phyloP scores from a whole-genome alignment of 2,113 vertebrate species.

The Engraulis encrasicolus region DNA sequence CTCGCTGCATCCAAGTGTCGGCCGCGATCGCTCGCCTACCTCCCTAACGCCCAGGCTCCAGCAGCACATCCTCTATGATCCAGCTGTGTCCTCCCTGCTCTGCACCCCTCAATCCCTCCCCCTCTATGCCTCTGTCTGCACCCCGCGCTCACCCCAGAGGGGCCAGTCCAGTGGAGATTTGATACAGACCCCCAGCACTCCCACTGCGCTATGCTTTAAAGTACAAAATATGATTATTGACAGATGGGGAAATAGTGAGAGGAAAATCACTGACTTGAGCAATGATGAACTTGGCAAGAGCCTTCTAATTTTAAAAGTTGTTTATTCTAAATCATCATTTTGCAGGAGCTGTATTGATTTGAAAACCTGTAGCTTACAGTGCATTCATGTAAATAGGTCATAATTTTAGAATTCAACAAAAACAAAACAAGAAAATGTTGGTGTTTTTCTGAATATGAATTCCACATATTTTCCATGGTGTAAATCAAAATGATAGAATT shows the following conservation, averaged over 20 bases:
- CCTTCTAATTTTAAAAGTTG: conserved; percentile 10
- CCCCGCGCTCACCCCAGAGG: not conserved
- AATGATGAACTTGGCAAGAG: not conserved
- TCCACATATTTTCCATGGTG: not conserved
- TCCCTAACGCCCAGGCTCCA: not conserved
- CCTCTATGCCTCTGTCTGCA: not conserved
- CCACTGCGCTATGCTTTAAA: not conserved
- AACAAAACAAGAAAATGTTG: not conserved
- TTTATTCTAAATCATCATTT: not conserved
- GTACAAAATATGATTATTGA: conserved; percentile 9
- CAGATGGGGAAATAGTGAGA: not conserved
- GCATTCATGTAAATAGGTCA: not conserved
- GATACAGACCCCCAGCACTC: conserved; percentile 8
- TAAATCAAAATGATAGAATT: not conserved
- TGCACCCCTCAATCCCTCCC: not conserved
- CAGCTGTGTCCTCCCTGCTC: conserved; percentile 16
- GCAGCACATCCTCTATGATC: conserved; percentile 15
- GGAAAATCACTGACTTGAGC: not conserved
- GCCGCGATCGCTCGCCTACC: not conserved
- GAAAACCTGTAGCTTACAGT: not conserved
- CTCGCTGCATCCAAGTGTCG: not conserved
- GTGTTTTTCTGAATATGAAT: not conserved
- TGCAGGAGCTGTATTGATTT: not conserved
- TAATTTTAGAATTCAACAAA: not conserved
- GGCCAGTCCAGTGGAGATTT: not conserved